Evolutionary conservation across 2,797 vertebrate genomes (phyloP).

Genomic region (Acestrorhynchus altus): DNA sequence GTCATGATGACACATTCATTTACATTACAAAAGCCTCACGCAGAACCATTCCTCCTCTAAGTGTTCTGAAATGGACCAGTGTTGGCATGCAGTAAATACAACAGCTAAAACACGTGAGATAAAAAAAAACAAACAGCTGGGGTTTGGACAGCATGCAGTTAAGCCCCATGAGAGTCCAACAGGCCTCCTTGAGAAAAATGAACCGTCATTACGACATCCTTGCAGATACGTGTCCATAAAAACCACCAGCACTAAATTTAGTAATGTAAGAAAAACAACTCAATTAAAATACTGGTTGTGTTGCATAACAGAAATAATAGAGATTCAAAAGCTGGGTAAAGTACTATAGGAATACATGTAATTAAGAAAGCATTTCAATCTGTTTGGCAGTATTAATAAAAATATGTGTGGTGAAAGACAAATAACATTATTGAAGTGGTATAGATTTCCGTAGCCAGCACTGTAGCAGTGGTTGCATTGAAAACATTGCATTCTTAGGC

Average conservation of each 20-base stretch:
- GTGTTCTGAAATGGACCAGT: slow-evolving; percentile 40
- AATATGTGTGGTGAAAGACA: too few species aligned
- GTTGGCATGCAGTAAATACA: slow-evolving; percentile 45
- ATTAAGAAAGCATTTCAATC: neutral
- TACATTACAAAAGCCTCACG: slow-evolving; percentile 49
- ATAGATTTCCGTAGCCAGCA: neutral
- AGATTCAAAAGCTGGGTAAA: neutral
- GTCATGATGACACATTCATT: slow-evolving; percentile 42
- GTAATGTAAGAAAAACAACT: slow-evolving; percentile 17
- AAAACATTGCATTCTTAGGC: too few species aligned
- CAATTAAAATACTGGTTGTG: slow-evolving; percentile 3
- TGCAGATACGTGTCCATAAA: slow-evolving; percentile 22
- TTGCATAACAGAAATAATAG: slow-evolving; percentile 20
- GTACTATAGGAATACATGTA: neutral
- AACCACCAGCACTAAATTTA: slow-evolving; percentile 1
- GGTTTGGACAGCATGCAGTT: slow-evolving; percentile 27
- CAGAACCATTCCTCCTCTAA: slow-evolving; percentile 37
- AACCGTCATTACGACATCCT: slow-evolving; percentile 26
- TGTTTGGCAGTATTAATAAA: too few species aligned
- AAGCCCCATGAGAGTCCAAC: slow-evolving; percentile 26
- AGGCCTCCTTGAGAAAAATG: slow-evolving; percentile 33
- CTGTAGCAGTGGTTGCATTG: neutral
- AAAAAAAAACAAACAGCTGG: slow-evolving; percentile 34
- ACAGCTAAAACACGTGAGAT: slow-evolving; percentile 39
- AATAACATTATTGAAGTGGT: neutral